phyloP scores from a whole-genome alignment of 2,113 vertebrate genomes.

The Pipa parva region DNA sequence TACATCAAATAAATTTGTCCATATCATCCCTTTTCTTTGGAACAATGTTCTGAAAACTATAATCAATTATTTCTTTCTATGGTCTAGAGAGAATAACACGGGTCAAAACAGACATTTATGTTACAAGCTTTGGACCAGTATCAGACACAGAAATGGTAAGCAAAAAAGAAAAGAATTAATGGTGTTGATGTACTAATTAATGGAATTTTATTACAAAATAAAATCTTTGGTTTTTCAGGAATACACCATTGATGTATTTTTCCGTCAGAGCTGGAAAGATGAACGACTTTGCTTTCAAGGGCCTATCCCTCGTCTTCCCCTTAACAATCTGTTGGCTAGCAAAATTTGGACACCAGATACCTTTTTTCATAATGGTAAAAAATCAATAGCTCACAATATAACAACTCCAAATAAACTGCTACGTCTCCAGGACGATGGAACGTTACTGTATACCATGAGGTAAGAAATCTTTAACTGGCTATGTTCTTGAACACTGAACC shows the following conservation, averaged over 20 bases:
- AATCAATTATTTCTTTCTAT: neutral
- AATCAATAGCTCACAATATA: constrained; percentile 97
- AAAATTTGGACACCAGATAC: constrained; percentile 99
- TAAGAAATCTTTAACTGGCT: constrained; percentile 45
- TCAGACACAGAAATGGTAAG: constrained; percentile 97
- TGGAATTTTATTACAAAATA: too few relatives aligned
- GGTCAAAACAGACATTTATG: constrained; percentile 96
- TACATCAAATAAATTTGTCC: too few relatives aligned
- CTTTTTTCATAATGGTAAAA: constrained; percentile 95
- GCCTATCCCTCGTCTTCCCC: constrained; percentile 90
- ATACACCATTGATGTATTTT: constrained; percentile 98
- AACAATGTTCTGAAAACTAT: too few relatives aligned
- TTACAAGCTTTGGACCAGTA: constrained; percentile 95
- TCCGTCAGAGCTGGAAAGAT: constrained; percentile 97
- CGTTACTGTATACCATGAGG: constrained; percentile 93
- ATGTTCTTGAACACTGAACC: neutral
- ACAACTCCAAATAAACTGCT: constrained; percentile 94
- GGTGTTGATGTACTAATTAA: too few relatives aligned
- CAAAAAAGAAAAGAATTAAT: too few relatives aligned
- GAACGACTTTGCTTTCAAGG: constrained; percentile 94
- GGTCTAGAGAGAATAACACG: constrained; percentile 62
- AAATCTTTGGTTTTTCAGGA: constrained; percentile 72
- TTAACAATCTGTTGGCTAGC: constrained; percentile 97
- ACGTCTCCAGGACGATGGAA: constrained; percentile 88
- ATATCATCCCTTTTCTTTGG: too few relatives aligned